Evolutionary conservation across 2,113 vertebrate genomes (phyloP).

Genomic region (Crotophaga sulcirostris): DNA sequence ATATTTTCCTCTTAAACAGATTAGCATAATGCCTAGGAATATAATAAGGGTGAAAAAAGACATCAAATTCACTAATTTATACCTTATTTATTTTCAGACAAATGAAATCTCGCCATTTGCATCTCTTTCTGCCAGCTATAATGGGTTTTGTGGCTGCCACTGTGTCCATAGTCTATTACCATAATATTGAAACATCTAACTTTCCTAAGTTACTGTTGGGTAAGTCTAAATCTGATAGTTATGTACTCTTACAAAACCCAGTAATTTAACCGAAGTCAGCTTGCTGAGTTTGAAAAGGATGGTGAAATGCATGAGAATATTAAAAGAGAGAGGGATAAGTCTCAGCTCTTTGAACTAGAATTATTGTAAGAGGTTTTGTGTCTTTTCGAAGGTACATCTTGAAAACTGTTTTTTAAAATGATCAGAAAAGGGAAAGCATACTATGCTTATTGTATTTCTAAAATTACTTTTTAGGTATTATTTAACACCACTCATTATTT

Average conservation of each 20-base stretch:
- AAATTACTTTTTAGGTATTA: not conserved
- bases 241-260: not conserved
- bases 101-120: slow-evolving; percentile 84
- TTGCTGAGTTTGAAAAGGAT: not conserved
- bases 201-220: slow-evolving; percentile 97
- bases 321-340: not conserved
- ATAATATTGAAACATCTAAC: slow-evolving; percentile 98
- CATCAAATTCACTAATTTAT: not conserved
- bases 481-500: not conserved
- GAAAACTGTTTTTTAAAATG: not conserved
- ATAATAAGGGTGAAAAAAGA: not conserved
- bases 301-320: not conserved
- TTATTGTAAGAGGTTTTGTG: not conserved
- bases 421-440: not conserved
- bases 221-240: slow-evolving; percentile 64
- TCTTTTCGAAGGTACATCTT: not conserved
- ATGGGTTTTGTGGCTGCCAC: slow-evolving; percentile 96
- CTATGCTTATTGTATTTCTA: not conserved
- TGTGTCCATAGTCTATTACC: slow-evolving; percentile 96
- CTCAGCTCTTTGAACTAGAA: not conserved
- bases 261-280: not conserved
- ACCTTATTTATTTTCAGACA: slow-evolving; percentile 58
- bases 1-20: not conserved
- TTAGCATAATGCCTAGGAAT: not conserved
- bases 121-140: slow-evolving; percentile 93